Evolutionary conservation across 2,797 vertebrate genomes (phyloP).

Genomic region (Loriculus beryllinus): DNA sequence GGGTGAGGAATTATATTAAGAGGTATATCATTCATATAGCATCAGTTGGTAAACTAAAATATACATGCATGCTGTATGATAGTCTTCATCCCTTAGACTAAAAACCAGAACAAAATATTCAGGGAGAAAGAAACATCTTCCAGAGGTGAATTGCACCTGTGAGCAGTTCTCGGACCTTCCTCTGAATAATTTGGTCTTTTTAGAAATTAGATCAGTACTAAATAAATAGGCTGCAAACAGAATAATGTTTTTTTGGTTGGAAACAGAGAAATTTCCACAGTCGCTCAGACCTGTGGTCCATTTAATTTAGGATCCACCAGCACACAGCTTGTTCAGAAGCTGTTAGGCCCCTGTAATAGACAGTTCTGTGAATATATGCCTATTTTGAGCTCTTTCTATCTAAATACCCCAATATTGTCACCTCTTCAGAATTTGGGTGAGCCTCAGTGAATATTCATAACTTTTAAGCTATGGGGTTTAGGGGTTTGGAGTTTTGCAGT

Average conservation of each 20-base stretch:
- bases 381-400: background rate
- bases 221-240: background rate
- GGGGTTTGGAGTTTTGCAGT: background rate
- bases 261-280: background rate
- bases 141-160: background rate
- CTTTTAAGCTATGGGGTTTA: background rate
- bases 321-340: background rate
- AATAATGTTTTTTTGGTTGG: background rate
- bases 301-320: background rate
- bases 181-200: background rate
- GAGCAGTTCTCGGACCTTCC: background rate
- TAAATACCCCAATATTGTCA: background rate
- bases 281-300: background rate
- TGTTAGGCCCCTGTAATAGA: background rate
- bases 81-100: background rate
- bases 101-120: background rate
- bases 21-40: background rate
- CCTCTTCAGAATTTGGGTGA: background rate
- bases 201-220: background rate
- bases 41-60: background rate
- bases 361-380: background rate
- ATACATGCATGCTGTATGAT: background rate
- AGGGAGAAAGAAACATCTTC: background rate
- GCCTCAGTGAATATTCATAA: constrained; percentile 15
- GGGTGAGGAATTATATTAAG: background rate